These are phyloP conservation scores for Erynnis tages DNA, from an alignment of 2,888 invertebrate species.

Conservation along the genomic window DNA sequence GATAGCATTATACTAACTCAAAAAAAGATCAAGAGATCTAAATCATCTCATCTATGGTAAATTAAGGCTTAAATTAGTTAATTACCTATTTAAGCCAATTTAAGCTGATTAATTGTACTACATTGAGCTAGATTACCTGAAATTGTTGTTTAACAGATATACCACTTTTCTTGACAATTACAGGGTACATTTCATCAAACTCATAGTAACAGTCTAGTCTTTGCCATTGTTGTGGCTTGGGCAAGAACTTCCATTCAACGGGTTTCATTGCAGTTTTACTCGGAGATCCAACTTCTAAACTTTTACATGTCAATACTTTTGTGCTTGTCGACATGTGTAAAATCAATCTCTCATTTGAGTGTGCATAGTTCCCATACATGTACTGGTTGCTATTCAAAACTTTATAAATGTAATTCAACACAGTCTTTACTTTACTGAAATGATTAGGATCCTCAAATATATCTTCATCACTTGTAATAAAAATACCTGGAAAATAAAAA, in stretches of 20 bases:
- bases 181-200: slow-evolving; percentile 88
- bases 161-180: slow-evolving; percentile 82
- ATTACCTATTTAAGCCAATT: too few relatives aligned
- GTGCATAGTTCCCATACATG: slow-evolving; percentile 81
- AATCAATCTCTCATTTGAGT: slow-evolving; percentile 83
- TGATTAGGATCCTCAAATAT: slow-evolving; percentile 81
- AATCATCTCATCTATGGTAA: too few relatives aligned
- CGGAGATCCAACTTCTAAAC: slow-evolving; percentile 78
- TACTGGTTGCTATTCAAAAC: slow-evolving; percentile 77
- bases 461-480: slow-evolving; percentile 86
- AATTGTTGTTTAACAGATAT: slow-evolving; percentile 86
- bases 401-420: slow-evolving; percentile 81
- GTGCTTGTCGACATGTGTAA: slow-evolving; percentile 81
- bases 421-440: slow-evolving; percentile 80
- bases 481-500: slow-evolving; percentile 81
- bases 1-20: too few relatives aligned
- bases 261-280: slow-evolving; percentile 79
- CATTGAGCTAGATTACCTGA: slow-evolving; percentile 72
- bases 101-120: too few relatives aligned
- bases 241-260: slow-evolving; percentile 89
- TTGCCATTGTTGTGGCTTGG: slow-evolving; percentile 87
- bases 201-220: slow-evolving; percentile 88
- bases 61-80: too few relatives aligned
- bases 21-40: too few relatives aligned
- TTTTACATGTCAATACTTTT: slow-evolving; percentile 83